Evolutionary conservation across 2,113 vertebrate species (phyloP), one percentile per base, ranked within the genome.

Genomic region (Typhlomys cinereus): DNA sequence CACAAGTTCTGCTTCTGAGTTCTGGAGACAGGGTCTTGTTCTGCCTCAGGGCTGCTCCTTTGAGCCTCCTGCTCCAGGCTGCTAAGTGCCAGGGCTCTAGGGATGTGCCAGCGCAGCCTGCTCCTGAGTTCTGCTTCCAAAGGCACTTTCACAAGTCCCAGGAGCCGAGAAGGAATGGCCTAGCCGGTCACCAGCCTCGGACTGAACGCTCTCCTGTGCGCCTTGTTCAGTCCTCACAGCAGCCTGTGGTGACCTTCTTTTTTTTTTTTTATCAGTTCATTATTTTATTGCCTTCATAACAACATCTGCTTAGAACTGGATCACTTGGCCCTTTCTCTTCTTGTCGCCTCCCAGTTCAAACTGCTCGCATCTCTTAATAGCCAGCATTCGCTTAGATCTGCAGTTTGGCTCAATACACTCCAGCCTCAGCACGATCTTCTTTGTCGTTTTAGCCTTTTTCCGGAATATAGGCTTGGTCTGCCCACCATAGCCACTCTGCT

Each of bases 131-230:
- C 2, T 44, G 44, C 23, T 44, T 71, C 39, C 31, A 44, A 7
- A 31, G 41, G 17, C 36, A n/a, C 79, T 83, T 62, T 67, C 69
- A 78, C n/a, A 81, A 92, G 57, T 41, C 46, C 66, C 34, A 50
- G 71, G 23, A 83, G 39, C 27, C 31, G 9, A 11, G 17, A 41
- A 64, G n/a, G 31, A 66, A 25, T 41, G 44, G 13, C 9, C 29
- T 15, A 62, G 2, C 21, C 10, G 1, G 1, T 4, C 9, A 7
- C 62, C 67, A 21, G 6, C 4, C 15, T 31, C 64, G 66, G 48
- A 50, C 39, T 50, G 25, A 78, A 11, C 21, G 13, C 25, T 52
- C 59, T 54, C 12, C 8, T 13, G 23, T 36, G 2, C 46, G 15
- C 54, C 54, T 57, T n/a, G n/a, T 39, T 85, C 70, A 69, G 54